These are phyloP conservation scores for Trilocha varians DNA, from an alignment of 2,888 invertebrate species.

Conservation along the genomic window DNA sequence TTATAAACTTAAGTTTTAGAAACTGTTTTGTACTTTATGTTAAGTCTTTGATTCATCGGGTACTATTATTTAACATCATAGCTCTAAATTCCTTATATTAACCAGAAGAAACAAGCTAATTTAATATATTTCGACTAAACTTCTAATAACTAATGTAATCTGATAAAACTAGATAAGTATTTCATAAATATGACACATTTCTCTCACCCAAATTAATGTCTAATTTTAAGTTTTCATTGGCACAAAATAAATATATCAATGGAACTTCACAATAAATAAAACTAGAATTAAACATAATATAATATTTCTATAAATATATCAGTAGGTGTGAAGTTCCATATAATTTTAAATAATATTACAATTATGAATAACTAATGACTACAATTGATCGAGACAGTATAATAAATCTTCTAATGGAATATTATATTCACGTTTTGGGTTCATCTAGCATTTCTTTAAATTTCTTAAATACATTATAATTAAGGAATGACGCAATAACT, in stretches of 20 bases:
- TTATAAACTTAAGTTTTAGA: neutral
- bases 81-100: neutral
- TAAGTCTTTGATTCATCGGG: neutral
- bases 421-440: neutral
- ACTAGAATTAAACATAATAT: too few relatives aligned
- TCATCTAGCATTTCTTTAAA: constrained; percentile 10
- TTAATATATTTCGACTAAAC: neutral
- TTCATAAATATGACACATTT: neutral
- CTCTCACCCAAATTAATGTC: neutral
- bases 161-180: neutral
- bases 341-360: too few relatives aligned
- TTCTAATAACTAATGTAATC: neutral
- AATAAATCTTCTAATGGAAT: neutral
- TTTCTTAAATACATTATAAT: constrained; percentile 9
- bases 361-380: too few relatives aligned
- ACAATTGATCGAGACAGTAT: too few relatives aligned
- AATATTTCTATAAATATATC: too few relatives aligned
- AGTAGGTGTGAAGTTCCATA: too few relatives aligned
- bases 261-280: too few relatives aligned
- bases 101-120: neutral
- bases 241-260: too few relatives aligned
- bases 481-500: neutral
- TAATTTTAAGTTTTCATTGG: neutral
- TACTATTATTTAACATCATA: neutral
- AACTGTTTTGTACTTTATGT: neutral